Evolutionary conservation across 2,113 vertebrate genomes (phyloP), one percentile per base, ranked within the genome.

Genomic region (Pelmatolapia mariae): DNA sequence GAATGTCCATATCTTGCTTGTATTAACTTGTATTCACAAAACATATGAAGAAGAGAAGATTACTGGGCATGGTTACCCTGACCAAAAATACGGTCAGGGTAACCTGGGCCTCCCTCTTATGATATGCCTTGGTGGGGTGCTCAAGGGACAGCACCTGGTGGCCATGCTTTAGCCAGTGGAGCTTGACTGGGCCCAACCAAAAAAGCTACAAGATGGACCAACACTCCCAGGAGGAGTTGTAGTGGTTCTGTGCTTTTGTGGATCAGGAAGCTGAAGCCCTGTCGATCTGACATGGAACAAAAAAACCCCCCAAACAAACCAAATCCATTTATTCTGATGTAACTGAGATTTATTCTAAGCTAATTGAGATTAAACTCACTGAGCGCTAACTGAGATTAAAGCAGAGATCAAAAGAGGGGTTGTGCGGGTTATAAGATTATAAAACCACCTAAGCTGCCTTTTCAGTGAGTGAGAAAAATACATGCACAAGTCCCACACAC

Each of bases 291-390:
- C 61, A 66, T 38, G 61, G 61, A 13, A 66, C 40, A 43, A 15
- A 24, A 18, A 1, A 4, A 0, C 0, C 1, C 24, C 59, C 57
- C 31, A 68, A 15, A 40, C 33, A 38, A 66, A 66, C 10, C 1
- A 68, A 68, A 68, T 68, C 33, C 10, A 22, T 66, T 66, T 73
- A 73, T 73, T 73, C 68, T 73, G 68, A 71, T 71, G 38, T 71
- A 71, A 24, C 63, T 71, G 38, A 45, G 68, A 73, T 68, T 40
- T 68, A 68, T 40, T 40, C 38, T 68, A 22, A 40, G 19, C 1
- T 68, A 68, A 68, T 22, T 68, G 19, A 68, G 63, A 40, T 68
- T 68, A 68, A 68, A 68, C 7, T 68, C 33, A 68, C 36, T 68
- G 19, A 68, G 63, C 4, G 11, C 63, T 68, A 68, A 68, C 63